Base-by-base conservation (phyloP, 2,888 invertebrate species). In the Rhamnusium bicolor region DNA sequence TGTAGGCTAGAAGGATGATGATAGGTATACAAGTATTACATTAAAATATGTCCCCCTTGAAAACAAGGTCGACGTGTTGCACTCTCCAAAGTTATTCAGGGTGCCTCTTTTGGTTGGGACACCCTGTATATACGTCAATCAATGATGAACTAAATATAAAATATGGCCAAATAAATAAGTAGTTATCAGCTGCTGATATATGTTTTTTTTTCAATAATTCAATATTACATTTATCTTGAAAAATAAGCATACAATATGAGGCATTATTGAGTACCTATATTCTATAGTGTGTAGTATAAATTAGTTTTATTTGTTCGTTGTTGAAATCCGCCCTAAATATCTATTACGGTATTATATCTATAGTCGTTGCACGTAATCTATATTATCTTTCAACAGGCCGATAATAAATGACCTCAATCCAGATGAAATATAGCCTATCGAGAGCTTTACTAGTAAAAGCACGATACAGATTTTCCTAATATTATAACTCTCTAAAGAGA, bases 301-400 rank as follows among this genome's bases (percentile, higher is more conserved):
- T 76, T 72, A 72, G 67, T 74, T 72, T 72, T 76, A 75, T 75
- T 69, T 54, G 71, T 61, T 21, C 54, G 71, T 53, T 65, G 60
- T 61, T 76, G 56, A 65, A 62, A 53, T 63, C 65, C 71, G 56
- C 60, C 73, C 74, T 73, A 71, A 75, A 74, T 74, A 76, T 78
- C 73, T 80, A 79, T 81, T 81, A 81, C 77, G 79, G 69, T 21
- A 69, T 60, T 69, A 81, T 80, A 76, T 77, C 81, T 75, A 68
- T 69, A 82, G 78, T 80, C 81, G 76, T 73, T 73, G 79, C 82
- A 82, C 82, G 82, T 82, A 82, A 82, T 82, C 82, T 82, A 80
- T 82, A 82, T 82, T 82, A 82, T 82, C 81, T 82, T 82, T 82
- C 82, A 82, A 80, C 81, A 79, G 79, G 73, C 71, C 72, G 79